Percentiles rank a stretch among this genome's conserved stretches.
Evolutionary conservation across 2,888 invertebrate genomes (phyloP).

Genomic region (Mayetiola destructor): DNA sequence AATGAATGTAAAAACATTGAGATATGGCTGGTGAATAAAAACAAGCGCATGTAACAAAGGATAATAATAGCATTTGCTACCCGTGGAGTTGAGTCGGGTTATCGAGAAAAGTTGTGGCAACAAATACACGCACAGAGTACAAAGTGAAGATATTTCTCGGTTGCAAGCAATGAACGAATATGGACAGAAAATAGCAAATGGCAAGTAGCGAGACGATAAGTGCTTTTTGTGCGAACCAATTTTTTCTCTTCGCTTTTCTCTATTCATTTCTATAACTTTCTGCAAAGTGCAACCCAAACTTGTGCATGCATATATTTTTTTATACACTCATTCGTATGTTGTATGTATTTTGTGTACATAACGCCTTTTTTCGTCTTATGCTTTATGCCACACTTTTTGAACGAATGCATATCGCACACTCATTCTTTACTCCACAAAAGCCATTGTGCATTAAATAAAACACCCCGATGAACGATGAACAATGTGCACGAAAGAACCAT

Average conservation of each 20-base stretch:
- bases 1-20: not conserved
- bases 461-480: too few relatives aligned
- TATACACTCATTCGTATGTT: too few relatives aligned
- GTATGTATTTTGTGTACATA: too few relatives aligned
- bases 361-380: too few relatives aligned
- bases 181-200: not conserved
- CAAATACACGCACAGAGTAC: not conserved
- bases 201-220: constrained; percentile 4
- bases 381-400: too few relatives aligned
- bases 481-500: too few relatives aligned
- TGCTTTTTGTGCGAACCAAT: constrained; percentile 7
- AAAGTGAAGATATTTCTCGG: too few relatives aligned
- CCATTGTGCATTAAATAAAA: too few relatives aligned
- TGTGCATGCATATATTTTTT: too few relatives aligned
- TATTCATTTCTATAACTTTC: not conserved
- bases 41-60: not conserved
- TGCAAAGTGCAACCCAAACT: too few relatives aligned
- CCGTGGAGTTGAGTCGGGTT: not conserved
- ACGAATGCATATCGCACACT: too few relatives aligned
- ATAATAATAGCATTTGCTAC: constrained; percentile 10
- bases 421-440: too few relatives aligned
- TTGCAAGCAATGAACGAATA: not conserved
- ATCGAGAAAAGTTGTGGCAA: not conserved
- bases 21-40: not conserved
- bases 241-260: not conserved